A percentile compares a stretch with the other conserved stretches of the same genome.
Conservation (phyloP, 2,888 invertebrate species). For the Ischnus inquisitorius region DNA sequence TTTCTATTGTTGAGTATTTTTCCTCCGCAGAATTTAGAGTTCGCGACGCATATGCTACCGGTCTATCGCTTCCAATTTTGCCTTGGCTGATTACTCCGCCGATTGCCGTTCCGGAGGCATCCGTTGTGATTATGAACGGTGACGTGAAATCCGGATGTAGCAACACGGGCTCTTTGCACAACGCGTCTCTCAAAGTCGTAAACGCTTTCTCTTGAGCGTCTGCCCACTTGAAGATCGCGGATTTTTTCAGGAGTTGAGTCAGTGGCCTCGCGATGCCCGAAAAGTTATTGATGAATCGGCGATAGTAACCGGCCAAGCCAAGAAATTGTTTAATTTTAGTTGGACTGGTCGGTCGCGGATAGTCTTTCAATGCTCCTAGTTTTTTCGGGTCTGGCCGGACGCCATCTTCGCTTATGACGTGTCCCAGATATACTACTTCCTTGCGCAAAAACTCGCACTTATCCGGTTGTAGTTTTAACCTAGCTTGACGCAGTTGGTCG, state of each 20-base stretch:
- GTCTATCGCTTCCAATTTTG: constrained; percentile 73
- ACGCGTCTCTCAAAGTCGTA: constrained; percentile 32
- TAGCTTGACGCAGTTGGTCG: too few species aligned
- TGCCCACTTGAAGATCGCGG: constrained; percentile 57
- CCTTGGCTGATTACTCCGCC: constrained; percentile 78
- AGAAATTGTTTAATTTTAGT: not conserved
- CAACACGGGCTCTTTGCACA: too few species aligned
- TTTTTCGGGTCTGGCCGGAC: too few species aligned
- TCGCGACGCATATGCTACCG: constrained; percentile 78
- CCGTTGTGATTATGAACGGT: constrained; percentile 77
- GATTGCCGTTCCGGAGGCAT: constrained; percentile 77
- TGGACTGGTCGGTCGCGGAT: too few species aligned
- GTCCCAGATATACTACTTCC: too few species aligned
- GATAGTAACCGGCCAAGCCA: constrained; percentile 63
- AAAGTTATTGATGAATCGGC: constrained; percentile 70
- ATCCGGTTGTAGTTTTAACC: too few species aligned
- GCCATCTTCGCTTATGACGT: too few species aligned
- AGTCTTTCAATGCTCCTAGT: too few species aligned
- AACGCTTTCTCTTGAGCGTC: constrained; percentile 47
- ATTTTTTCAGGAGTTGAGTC: constrained; percentile 56
- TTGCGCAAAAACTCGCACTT: too few species aligned
- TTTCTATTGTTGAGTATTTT: constrained; percentile 79
- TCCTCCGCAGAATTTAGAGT: constrained; percentile 74
- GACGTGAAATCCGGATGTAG: constrained; percentile 80
- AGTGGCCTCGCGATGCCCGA: constrained; percentile 71